phyloP scores from a whole-genome alignment of 92 coral and sea anemone species.

The Epizoanthus ramosus region DNA sequence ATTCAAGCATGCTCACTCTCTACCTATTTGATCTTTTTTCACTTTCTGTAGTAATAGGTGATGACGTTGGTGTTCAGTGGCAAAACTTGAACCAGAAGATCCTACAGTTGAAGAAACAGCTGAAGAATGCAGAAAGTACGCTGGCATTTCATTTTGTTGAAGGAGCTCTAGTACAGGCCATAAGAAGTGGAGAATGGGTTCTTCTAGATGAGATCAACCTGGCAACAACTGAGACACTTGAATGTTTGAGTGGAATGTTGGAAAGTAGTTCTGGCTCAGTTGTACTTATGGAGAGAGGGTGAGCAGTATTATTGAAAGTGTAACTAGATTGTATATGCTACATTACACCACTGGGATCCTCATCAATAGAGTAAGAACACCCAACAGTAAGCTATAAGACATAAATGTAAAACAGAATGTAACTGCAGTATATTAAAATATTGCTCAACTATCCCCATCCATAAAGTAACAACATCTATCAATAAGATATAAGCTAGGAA shows the following conservation, averaged over 20 bases:
- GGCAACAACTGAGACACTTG: constrained; percentile 96
- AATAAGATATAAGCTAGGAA: too few relatives aligned
- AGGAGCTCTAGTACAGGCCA: constrained; percentile 90
- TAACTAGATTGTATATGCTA: background rate
- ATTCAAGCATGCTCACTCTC: too few relatives aligned
- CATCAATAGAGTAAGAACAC: background rate
- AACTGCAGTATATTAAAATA: too few relatives aligned
- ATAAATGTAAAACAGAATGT: too few relatives aligned
- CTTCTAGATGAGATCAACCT: constrained; percentile 96
- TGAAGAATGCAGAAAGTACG: constrained; percentile 87
- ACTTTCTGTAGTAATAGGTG: constrained; percentile 28
- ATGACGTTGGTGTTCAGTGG: constrained; percentile 58
- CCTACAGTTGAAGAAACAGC: constrained; percentile 72
- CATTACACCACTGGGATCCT: background rate
- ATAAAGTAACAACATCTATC: too few relatives aligned
- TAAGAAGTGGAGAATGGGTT: constrained; percentile 89
- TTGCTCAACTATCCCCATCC: too few relatives aligned
- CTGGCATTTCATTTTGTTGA: constrained; percentile 92
- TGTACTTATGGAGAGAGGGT: constrained; percentile 96
- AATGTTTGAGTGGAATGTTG: constrained; percentile 94
- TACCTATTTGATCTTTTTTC: background rate
- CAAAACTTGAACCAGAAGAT: constrained; percentile 69
- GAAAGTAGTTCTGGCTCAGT: constrained; percentile 93
- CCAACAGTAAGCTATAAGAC: too few relatives aligned
- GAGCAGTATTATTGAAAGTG: constrained; percentile 13